Conservation (phyloP, 1,140 invertebrate genomes). For the Lanistes nyassanus region DNA sequence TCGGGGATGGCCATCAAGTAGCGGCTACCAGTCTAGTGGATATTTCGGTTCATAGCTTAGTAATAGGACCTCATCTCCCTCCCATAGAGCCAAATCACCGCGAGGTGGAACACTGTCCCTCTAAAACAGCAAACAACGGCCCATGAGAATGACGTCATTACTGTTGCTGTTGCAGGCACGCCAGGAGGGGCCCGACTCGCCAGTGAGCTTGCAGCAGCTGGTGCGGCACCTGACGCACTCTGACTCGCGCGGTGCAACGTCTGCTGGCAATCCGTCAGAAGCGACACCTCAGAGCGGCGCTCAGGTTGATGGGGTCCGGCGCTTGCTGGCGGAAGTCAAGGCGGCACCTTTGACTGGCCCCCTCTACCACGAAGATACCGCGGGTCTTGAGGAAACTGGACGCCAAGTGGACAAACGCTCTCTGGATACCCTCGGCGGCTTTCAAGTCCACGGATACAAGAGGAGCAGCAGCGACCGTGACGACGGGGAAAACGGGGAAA, state of each 20-base stretch:
- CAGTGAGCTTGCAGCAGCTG: too few relatives aligned
- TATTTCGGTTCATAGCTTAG: too few relatives aligned
- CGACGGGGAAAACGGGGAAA: neutral
- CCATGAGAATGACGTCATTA: too few relatives aligned
- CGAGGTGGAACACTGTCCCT: too few relatives aligned
- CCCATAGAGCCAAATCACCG: too few relatives aligned
- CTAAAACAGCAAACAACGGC: too few relatives aligned
- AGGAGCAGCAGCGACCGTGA: neutral
- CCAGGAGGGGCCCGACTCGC: too few relatives aligned
- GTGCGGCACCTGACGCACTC: too few relatives aligned
- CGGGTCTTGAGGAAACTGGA: neutral
- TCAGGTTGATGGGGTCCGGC: constrained; percentile 4
- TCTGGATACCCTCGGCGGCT: constrained; percentile 22
- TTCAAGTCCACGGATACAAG: constrained; percentile 24
- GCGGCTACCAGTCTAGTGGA: too few relatives aligned
- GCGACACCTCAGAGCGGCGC: neutral
- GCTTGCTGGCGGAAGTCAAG: neutral
- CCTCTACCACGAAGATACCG: neutral
- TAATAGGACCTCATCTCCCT: too few relatives aligned
- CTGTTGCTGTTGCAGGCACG: too few relatives aligned
- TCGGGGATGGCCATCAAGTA: too few relatives aligned
- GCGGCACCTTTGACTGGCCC: neutral
- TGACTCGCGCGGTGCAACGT: neutral
- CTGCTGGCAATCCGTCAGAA: neutral
- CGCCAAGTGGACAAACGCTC: constrained; percentile 7